Evolutionary conservation across 2,888 invertebrate genomes (phyloP).

Genomic region (Drosophila neutralis): DNA sequence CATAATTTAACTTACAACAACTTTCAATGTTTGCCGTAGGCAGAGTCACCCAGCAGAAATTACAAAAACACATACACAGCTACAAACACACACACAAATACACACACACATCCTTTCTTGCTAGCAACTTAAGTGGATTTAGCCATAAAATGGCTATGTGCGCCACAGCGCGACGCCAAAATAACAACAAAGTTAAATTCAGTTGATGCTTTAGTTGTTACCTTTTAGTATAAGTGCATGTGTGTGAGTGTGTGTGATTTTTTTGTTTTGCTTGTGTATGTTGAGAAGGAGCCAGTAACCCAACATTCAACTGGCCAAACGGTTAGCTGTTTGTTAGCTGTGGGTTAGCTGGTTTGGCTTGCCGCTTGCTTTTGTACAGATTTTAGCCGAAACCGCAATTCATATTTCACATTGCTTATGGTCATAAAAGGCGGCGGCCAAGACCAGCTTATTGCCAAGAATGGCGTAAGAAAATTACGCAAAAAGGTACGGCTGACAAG

Average conservation of each 20-base stretch:
- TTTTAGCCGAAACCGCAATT: constrained; percentile 74
- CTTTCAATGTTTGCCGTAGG: constrained; percentile 65
- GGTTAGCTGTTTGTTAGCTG: constrained; percentile 5
- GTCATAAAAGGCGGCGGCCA: constrained; percentile 54
- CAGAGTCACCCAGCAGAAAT: constrained; percentile 47
- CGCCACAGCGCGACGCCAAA: constrained; percentile 51
- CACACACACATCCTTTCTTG: constrained; percentile 37
- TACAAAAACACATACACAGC: constrained; percentile 34
- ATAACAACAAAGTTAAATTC: constrained; percentile 75
- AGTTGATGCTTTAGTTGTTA: constrained; percentile 71
- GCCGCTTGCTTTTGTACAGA: constrained; percentile 46
- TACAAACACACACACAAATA: constrained; percentile 7
- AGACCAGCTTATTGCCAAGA: constrained; percentile 51
- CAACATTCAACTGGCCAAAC: constrained; percentile 30
- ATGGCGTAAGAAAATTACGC: constrained; percentile 67
- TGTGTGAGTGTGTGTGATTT: constrained; percentile 8
- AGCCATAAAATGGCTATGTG: constrained; percentile 74
- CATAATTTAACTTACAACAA: constrained; percentile 80
- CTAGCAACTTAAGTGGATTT: constrained; percentile 71
- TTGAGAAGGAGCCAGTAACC: constrained; percentile 46
- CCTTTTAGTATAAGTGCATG: constrained; percentile 34
- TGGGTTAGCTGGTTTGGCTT: constrained; percentile 34
- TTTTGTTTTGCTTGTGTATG: constrained; percentile 11
- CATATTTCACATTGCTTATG: constrained; percentile 75
- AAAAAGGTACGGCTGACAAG: constrained; percentile 40